A percentile compares a stretch with the other conserved stretches of the same genome.
phyloP scores from a whole-genome alignment of 2,113 vertebrate species.

The Panurus biarmicus region DNA sequence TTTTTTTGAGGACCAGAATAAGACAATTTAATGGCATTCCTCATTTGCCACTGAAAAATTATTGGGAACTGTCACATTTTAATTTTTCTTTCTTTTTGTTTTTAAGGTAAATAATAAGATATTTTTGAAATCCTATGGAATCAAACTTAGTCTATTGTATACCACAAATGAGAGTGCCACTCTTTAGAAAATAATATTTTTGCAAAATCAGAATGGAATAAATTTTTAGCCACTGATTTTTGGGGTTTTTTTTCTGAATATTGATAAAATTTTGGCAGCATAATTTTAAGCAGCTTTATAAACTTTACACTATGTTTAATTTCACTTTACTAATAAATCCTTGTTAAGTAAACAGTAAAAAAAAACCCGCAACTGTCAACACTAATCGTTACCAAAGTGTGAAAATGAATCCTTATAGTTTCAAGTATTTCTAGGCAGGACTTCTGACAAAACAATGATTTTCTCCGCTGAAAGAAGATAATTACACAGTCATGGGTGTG shows the following conservation, averaged over 20 bases:
- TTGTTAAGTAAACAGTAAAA: background rate
- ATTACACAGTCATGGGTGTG: background rate
- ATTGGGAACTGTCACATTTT: background rate
- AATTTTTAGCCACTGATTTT: background rate
- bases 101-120: background rate
- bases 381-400: background rate
- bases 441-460: background rate
- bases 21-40: background rate
- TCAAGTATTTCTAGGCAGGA: background rate
- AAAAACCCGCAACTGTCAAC: background rate
- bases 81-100: background rate
- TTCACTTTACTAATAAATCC: background rate
- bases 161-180: background rate
- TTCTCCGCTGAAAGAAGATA: background rate
- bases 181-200: background rate
- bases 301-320: background rate
- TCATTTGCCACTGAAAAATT: background rate
- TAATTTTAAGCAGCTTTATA: background rate
- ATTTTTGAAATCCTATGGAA: background rate
- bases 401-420: background rate
- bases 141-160: background rate
- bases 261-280: background rate
- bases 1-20: background rate
- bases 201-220: background rate
- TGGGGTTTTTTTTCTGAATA: background rate